Evolutionary conservation across 1,140 invertebrate genomes (phyloP), one percentile per base, ranked within the genome.

Genomic region (Globodera ellingtonae): DNA sequence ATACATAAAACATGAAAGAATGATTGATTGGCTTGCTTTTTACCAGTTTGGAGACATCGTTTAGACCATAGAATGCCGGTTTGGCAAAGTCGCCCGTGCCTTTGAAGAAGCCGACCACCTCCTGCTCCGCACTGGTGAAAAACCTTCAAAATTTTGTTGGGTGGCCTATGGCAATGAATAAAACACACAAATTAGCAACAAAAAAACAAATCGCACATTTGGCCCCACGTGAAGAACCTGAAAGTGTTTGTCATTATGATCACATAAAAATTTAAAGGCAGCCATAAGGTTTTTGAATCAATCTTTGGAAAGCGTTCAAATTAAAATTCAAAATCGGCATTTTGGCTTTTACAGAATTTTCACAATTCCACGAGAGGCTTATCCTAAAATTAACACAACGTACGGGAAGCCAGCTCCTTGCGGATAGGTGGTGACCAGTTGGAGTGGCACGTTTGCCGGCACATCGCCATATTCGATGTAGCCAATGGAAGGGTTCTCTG

Each of bases 41-140:
- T 62, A 62, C 56, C 56, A 84, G 46, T 48, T 81, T 81, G 18
- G 67, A 62, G 71, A 88, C 79, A 70, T 89, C 87, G 56, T 79
- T 82, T 15, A 89, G 79, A 24, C 83, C 80, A 69, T 88, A 89
- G 21, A 87, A 76, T 9, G 85, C 70, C 35, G 84, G 88, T 65
- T 89, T 89, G 59, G 79, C 72, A 66, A 89, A 89, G 75, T 89
- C 87, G 15, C 88, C 87, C 66, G 88, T 89, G 56, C 87, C 88
- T 82, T 89, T 89, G 81, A 89, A 89, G 72, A 88, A 89, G 44
- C 87, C 87, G 67, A 89, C 85, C 62, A 89, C 78, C 65, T 88
- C 86, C 78, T 88, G 84, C 21, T 82, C 81, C 24, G 81, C 81
- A 71, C 72, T 76, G 21, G 85, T 86, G 79, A 89, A 89, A 79